Evolutionary conservation across 2,113 vertebrate genomes (phyloP).

Genomic region (Larimichthys polyactis): DNA sequence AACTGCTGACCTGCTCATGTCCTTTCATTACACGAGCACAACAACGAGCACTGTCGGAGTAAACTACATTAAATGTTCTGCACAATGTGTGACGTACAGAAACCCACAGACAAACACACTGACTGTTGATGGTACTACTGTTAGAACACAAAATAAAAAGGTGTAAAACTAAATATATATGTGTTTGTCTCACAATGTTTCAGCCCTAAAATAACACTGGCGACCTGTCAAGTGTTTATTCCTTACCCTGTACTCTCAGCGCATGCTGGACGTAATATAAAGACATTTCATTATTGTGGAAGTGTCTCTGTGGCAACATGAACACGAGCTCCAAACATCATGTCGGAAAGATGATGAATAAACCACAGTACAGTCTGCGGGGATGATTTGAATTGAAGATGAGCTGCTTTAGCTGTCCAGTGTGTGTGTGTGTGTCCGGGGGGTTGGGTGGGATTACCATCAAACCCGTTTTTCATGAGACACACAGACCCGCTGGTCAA

Average conservation of each 20-base stretch:
- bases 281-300: background rate
- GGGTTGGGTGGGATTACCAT: slow-evolving; percentile 65
- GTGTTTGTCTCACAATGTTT: too few species aligned
- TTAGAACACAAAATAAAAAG: background rate
- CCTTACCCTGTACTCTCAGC: background rate
- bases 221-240: background rate
- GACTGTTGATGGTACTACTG: too few species aligned
- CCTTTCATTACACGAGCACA: slow-evolving; percentile 32
- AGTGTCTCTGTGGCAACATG: background rate
- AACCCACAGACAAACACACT: background rate
- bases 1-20: slow-evolving; percentile 25
- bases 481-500: slow-evolving; percentile 60
- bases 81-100: slow-evolving; percentile 3
- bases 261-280: background rate
- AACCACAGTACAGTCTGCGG: slow-evolving; percentile 24
- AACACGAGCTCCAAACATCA: background rate
- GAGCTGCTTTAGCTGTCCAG: slow-evolving; percentile 61
- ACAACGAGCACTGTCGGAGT: slow-evolving; percentile 26
- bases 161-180: background rate
- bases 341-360: slow-evolving; percentile 12
- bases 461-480: slow-evolving; percentile 39
- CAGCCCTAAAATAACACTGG: background rate
- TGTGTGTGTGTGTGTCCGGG: slow-evolving; percentile 34
- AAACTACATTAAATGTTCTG: slow-evolving; percentile 39
- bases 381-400: slow-evolving; percentile 57